Base-by-base conservation (phyloP, 2,888 invertebrate species). In the Tromatobia lineatoria region DNA sequence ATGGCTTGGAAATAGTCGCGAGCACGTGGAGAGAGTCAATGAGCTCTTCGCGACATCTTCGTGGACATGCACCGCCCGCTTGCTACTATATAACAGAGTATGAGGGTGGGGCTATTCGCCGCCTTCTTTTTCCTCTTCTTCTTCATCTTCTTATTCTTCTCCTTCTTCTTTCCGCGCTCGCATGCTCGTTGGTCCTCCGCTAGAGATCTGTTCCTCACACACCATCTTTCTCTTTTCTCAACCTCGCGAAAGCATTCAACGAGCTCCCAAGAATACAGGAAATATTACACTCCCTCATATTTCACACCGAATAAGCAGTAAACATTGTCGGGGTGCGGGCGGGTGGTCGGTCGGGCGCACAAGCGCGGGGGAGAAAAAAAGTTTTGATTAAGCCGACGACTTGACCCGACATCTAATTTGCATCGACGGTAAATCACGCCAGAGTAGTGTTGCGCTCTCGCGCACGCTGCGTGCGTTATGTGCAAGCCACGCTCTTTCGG, bases 401-500 rank as follows among this genome's bases (percentile, higher is more conserved):
- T 87, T 87, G 87, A 87, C 87, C 87, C 87, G 87, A 87, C 87
- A 87, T 86, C 87, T 87, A 87, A 87, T 87, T 87, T 87, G 87
- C 87, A 87, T 87, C 87, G 87, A 87, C 87, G 86, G 87, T 87
- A 87, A 87, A 87, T 87, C 87, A 87, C 86, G 83, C 83, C 86
- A 52, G 86, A 85, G 83, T 83, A 80, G 82, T 85, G 74, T 69
- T 80, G 69, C 42, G 47, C 29, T 50, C 70, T 54, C 77, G 59
- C 54, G 47, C 59, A 38, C 84, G 77, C 85, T 75, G n/a, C 52
- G 54, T 82, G 78, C 84, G 82, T 85, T 85, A 80, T 82, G 80
- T 52, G 76, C 66, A 71, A 70, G 76, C 66, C 76, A 75, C 85
- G 77, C 64, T 78, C 75, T 82, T 84, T 83, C 80, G 78, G 83